phyloP scores from a whole-genome alignment of 2,888 invertebrate genomes.

The Scotopteryx bipunctaria region DNA sequence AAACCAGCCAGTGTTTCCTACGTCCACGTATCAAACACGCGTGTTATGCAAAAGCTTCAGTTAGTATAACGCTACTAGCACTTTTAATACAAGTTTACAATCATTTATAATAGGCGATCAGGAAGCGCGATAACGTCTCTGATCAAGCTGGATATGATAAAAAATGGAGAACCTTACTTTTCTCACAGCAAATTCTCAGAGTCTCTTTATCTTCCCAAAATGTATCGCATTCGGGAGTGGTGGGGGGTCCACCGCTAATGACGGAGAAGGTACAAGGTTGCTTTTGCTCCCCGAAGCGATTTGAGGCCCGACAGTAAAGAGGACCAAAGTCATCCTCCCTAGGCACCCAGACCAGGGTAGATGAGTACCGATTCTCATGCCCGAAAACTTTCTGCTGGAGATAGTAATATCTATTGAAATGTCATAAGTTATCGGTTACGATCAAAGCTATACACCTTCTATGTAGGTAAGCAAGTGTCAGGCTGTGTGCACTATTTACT shows the following conservation, averaged over 20 bases:
- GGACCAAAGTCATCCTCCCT: slow-evolving; percentile 55
- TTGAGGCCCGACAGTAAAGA: slow-evolving; percentile 62
- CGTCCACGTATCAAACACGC: too few species aligned
- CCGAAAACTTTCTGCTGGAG: slow-evolving; percentile 56
- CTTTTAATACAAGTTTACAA: too few species aligned
- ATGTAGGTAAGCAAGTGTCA: too few species aligned
- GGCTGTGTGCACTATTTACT: too few species aligned
- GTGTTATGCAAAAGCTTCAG: too few species aligned
- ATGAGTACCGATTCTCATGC: slow-evolving; percentile 54
- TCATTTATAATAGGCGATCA: too few species aligned
- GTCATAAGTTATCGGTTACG: too few species aligned
- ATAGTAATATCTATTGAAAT: slow-evolving; percentile 3
- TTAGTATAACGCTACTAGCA: too few species aligned
- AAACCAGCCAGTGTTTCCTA: neutral
- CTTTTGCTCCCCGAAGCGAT: slow-evolving; percentile 65
- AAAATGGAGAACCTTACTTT: slow-evolving; percentile 47
- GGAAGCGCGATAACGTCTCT: too few species aligned
- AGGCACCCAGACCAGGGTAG: slow-evolving; percentile 62
- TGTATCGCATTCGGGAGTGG: slow-evolving; percentile 51
- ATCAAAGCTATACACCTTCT: too few species aligned
- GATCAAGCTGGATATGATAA: too few species aligned
- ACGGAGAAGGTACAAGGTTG: slow-evolving; percentile 57
- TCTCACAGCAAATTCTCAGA: slow-evolving; percentile 56
- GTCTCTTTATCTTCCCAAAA: slow-evolving; percentile 45
- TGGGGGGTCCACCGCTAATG: slow-evolving; percentile 54